Evolutionary conservation across 2,113 vertebrate genomes (phyloP).

Genomic region (Erythrolamprus reginae): DNA sequence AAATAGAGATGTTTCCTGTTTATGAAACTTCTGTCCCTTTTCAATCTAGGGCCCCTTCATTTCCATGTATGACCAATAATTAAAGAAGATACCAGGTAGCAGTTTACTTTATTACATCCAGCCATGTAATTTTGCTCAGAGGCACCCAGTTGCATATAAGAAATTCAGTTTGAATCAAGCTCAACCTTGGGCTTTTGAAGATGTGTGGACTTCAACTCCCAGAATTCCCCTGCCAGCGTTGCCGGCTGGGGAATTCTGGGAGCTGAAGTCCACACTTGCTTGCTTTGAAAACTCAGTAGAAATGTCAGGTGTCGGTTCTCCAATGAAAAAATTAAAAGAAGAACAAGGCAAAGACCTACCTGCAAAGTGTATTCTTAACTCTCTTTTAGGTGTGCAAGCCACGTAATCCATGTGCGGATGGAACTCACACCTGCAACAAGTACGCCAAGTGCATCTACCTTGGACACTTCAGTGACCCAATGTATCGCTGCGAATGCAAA

Average conservation of each 20-base stretch:
- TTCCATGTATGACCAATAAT: background rate
- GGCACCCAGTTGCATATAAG: background rate
- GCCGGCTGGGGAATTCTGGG: too few relatives aligned
- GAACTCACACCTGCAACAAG: constrained; percentile 91
- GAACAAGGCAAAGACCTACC: background rate
- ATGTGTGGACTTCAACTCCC: too few relatives aligned
- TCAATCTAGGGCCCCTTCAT: background rate
- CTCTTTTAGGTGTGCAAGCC: constrained; percentile 85
- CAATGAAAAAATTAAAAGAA: background rate
- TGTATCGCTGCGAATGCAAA: constrained; percentile 96
- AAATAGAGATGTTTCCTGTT: background rate
- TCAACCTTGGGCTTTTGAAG: too few relatives aligned
- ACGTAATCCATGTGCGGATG: constrained; percentile 91
- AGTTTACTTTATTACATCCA: background rate
- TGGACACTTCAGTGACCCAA: constrained; percentile 89
- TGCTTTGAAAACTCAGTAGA: background rate
- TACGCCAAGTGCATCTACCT: constrained; percentile 96
- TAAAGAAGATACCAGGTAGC: background rate
- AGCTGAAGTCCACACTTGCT: too few relatives aligned
- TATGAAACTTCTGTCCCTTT: background rate
- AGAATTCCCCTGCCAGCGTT: too few relatives aligned
- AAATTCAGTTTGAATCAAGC: background rate
- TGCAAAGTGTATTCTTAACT: background rate
- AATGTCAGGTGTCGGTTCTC: background rate
- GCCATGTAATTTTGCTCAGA: background rate